Evolutionary conservation across 2,888 invertebrate species (phyloP), one percentile per base, ranked within the genome.

Genomic region (Chaetogeoica ovagalla): DNA sequence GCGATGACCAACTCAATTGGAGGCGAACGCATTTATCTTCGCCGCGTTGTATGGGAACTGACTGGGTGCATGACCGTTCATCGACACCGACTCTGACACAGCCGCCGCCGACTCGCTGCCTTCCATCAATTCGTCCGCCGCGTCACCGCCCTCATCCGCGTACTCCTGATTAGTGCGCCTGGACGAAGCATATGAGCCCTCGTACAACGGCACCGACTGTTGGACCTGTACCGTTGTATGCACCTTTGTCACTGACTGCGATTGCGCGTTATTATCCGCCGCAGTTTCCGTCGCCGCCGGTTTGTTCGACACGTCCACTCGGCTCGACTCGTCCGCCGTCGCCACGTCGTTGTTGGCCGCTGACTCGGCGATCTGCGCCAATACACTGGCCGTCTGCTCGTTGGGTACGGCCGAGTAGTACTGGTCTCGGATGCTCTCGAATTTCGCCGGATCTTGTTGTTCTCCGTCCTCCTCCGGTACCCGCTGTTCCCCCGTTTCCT

Each of bases 181-280:
- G 82, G 87, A 87, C 17, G 87, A 85, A 11, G 87, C 85, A 83
- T 89, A 90, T 84, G 66, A n/a, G n/a, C 48, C 75, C 83, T 83
- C 81, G 81, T 84, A 83, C 81, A 82, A 82, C 43, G 82, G 83
- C 60, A 83, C 83, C 23, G 83, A 83, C 63, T 83, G 83, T 66
- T 83, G 83, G 86, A 75, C 87, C 85, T 84, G 88, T 86, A 59
- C 85, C 84, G 84, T 88, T n/a, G 83, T 87, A 85, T 84, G 88
- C 86, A 57, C 85, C 85, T 84, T 88, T 86, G 52, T 85, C 86
- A 52, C 85, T 17, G 79, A 43, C 85, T 84, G 84, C 88, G 43
- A 82, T 82, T 43, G 55, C 48, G 48, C 30, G 30, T 30, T 30
- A 30, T 30, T 30, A 30, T 30, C 30, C 30, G 30, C 2, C 30